Evolutionary conservation across 1,140 invertebrate genomes (phyloP).

Genomic region (Drosophila quadrilineata): DNA sequence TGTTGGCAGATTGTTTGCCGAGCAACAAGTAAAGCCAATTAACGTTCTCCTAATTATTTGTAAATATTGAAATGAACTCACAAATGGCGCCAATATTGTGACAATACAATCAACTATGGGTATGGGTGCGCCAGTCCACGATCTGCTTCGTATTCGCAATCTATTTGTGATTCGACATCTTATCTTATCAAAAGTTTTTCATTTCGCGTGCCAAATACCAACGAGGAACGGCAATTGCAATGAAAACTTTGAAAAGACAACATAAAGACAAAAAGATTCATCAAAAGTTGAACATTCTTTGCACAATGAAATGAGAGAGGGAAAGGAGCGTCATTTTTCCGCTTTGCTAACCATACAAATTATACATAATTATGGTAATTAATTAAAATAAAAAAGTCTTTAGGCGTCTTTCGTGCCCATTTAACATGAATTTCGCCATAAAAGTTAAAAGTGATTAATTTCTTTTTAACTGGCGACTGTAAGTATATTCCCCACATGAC

Average conservation of each 20-base stretch:
- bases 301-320: too few species aligned
- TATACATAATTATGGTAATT: background rate
- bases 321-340: too few species aligned
- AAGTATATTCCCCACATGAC: slow-evolving; percentile 10
- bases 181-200: slow-evolving; percentile 55
- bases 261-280: background rate
- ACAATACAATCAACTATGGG: too few species aligned
- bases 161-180: background rate
- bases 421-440: background rate
- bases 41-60: slow-evolving; percentile 65
- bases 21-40: slow-evolving; percentile 65
- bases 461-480: background rate
- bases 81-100: slow-evolving; percentile 16
- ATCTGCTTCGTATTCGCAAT: too few species aligned
- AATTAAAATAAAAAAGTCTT: background rate
- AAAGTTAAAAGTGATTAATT: background rate
- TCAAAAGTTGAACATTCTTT: background rate
- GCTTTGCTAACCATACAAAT: background rate
- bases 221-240: slow-evolving; percentile 15
- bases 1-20: slow-evolving; percentile 20
- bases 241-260: background rate
- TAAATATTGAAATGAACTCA: slow-evolving; percentile 52
- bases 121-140: too few species aligned
- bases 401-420: background rate
- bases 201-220: slow-evolving; percentile 44